Evolutionary conservation across 2,113 vertebrate species (phyloP).

Genomic region (Erinaceus europaeus): DNA sequence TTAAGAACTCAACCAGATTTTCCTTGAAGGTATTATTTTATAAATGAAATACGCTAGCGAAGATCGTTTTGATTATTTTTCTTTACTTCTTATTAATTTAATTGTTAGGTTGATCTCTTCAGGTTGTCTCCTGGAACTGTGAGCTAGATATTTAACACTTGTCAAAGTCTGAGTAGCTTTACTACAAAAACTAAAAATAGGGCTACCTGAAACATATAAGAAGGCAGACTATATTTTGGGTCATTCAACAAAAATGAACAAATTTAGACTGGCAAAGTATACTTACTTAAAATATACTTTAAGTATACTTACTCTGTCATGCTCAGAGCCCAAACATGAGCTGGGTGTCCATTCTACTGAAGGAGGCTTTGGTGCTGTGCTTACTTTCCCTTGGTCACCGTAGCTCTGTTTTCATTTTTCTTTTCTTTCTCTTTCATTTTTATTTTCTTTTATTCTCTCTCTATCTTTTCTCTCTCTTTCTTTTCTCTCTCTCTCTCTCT

Average conservation of each 20-base stretch:
- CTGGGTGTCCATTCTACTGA: too few relatives aligned
- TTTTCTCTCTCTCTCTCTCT: too few relatives aligned
- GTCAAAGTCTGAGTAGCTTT: neutral
- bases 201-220: neutral
- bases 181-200: neutral
- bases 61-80: neutral
- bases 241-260: constrained; percentile 3
- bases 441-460: too few relatives aligned
- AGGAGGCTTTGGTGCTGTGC: too few relatives aligned
- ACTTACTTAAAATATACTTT: too few relatives aligned
- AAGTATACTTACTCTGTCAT: too few relatives aligned
- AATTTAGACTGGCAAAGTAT: too few relatives aligned
- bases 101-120: neutral
- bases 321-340: too few relatives aligned
- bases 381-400: too few relatives aligned
- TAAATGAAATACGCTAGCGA: neutral
- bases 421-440: too few relatives aligned
- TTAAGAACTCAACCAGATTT: neutral
- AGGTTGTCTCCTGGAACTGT: neutral
- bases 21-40: neutral
- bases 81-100: neutral
- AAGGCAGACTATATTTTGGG: neutral
- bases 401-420: too few relatives aligned
- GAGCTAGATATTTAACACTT: neutral
- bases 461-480: too few relatives aligned